These are phyloP conservation scores for Polymixis flavicincta DNA, from an alignment of 2,888 invertebrate species.

Conservation along the genomic window DNA sequence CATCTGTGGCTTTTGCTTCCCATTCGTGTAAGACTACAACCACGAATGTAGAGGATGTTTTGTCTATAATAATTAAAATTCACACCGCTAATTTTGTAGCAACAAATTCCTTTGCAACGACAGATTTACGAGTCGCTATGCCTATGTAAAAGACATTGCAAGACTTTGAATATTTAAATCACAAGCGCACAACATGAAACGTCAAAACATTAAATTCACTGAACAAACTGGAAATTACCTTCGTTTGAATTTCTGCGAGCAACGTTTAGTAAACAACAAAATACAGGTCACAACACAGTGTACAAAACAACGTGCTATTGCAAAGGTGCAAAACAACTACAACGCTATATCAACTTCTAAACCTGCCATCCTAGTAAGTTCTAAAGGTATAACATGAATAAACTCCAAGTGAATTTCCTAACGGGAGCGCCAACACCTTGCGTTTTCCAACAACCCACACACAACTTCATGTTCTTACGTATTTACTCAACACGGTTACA, in stretches of 20 bases:
- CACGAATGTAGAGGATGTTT: not conserved
- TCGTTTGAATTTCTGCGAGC: slow-evolving; percentile 44
- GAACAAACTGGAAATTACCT: slow-evolving; percentile 54
- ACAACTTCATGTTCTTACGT: slow-evolving; percentile 36
- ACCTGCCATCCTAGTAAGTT: slow-evolving; percentile 46
- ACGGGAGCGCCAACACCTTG: slow-evolving; percentile 56
- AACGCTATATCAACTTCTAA: slow-evolving; percentile 31
- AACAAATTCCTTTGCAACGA: slow-evolving; percentile 21
- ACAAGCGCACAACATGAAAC: slow-evolving; percentile 49
- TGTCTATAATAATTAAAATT: slow-evolving; percentile 15
- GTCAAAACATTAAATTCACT: slow-evolving; percentile 52
- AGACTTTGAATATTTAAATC: slow-evolving; percentile 45
- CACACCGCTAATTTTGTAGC: not conserved
- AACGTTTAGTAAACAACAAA: slow-evolving; percentile 49
- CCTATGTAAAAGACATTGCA: slow-evolving; percentile 29
- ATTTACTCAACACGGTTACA: slow-evolving; percentile 41
- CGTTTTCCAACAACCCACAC: slow-evolving; percentile 60
- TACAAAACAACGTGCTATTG: no score
- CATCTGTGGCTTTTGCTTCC: slow-evolving; percentile 2
- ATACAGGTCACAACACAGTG: slow-evolving; percentile 29
- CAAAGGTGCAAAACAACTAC: no score
- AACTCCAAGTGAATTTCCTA: slow-evolving; percentile 63
- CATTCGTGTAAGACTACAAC: not conserved
- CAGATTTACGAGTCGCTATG: slow-evolving; percentile 35
- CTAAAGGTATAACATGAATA: slow-evolving; percentile 56